phyloP scores from a whole-genome alignment of 1,140 invertebrate genomes.

The Leucophenga varia region DNA sequence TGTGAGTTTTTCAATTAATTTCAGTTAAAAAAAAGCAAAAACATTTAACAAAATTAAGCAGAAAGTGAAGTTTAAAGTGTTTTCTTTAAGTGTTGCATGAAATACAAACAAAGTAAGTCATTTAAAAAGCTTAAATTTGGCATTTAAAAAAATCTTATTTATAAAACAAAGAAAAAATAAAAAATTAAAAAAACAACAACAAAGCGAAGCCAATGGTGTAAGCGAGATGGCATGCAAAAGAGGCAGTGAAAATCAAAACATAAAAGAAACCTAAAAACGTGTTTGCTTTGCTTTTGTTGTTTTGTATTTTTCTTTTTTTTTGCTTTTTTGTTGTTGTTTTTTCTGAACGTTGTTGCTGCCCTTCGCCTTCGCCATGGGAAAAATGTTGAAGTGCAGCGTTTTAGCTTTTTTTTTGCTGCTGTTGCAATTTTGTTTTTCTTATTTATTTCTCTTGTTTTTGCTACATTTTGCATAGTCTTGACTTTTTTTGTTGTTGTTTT shows the following conservation, averaged over 20 bases:
- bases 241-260: conserved; percentile 14
- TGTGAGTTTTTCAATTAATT: conserved; percentile 31
- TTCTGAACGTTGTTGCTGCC: conserved; percentile 26
- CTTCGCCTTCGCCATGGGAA: conserved; percentile 39
- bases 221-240: too few species aligned
- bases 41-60: conserved; percentile 6
- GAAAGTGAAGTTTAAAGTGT: conserved; percentile 2
- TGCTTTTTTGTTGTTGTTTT: conserved; percentile 13
- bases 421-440: conserved; percentile 28
- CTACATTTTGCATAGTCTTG: conserved; percentile 20
- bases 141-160: too few species aligned
- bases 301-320: conserved; percentile 12
- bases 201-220: too few species aligned
- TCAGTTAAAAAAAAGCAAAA: conserved; percentile 16
- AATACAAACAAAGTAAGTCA: conserved; percentile 24
- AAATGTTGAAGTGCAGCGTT: too few species aligned
- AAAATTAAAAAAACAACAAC: conserved; percentile 8
- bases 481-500: conserved; percentile 20
- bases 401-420: conserved; percentile 7
- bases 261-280: conserved; percentile 28
- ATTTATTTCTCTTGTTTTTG: conserved; percentile 28
- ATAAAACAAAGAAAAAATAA: too few species aligned
- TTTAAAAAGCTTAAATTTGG: too few species aligned
- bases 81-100: background rate
- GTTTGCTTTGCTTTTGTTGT: conserved; percentile 28